Evolutionary conservation across 2,113 vertebrate species (phyloP), one percentile per base, ranked within the genome.

Genomic region (Laticauda colubrina): DNA sequence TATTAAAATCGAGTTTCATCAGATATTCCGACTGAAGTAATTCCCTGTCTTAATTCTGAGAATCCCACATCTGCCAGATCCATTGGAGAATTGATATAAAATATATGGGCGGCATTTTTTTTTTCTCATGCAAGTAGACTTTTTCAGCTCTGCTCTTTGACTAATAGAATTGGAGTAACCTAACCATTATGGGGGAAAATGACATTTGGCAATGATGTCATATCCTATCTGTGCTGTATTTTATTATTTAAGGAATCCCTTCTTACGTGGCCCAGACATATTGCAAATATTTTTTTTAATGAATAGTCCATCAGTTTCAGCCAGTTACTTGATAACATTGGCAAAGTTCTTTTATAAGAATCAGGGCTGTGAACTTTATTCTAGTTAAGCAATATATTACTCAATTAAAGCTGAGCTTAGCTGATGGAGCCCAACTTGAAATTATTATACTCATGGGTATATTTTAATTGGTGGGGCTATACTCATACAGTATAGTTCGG

Each of bases 1-100:
- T 92, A 89, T 53, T 89, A 15, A 59, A 59, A 53, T n/a, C 24
- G 39, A 34, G 88, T 89, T 92, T 92, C 69, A 51, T 92, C 92
- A 92, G 92, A 85, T 53, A 89, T 92, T 92, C 88, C 69, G 26
- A 85, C 54, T 59, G 64, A 85, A 55, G 87, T 89, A 92, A 92
- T 85, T 59, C 53, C 88, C 59, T 1, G 85, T 88, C 89, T 85
- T 12, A 20, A 20, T 59, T 91, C 48, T 51, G 43, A 85, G 64
- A 89, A 59, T 75, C 24, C 20, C 39, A 85, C 29, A 81, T 85
- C 92, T 92, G 88, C 69, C 88, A 61, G 23, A 9, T 69, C n/a
- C 45, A n/a, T 89, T 56, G 89, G 53, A 85, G 88, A 48, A 92
- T 29, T 85, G 45, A 18, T 21, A 39, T 55, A 59, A 89, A 85